These are phyloP conservation scores for Seira ritae DNA, from an alignment of 2,888 invertebrate species.

Conservation along the genomic window DNA sequence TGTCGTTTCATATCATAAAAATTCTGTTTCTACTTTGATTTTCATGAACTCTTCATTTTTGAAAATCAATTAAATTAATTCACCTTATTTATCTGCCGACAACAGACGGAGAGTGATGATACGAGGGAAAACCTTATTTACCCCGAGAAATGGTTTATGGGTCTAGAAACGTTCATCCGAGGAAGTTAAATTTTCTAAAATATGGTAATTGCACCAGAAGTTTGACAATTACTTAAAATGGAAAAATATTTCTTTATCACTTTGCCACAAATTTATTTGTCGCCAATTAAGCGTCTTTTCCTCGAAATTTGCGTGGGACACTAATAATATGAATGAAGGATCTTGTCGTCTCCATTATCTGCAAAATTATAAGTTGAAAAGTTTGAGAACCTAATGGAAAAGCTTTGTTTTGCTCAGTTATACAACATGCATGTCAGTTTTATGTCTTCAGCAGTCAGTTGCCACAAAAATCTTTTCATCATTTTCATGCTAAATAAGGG, in stretches of 20 bases:
- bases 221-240: constrained; percentile 59
- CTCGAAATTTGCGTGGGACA: neutral
- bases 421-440: neutral
- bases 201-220: constrained; percentile 37
- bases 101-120: too few relatives aligned
- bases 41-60: too few relatives aligned
- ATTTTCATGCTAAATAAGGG: neutral
- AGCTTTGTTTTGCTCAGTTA: neutral
- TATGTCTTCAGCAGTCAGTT: neutral
- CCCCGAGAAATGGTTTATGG: neutral
- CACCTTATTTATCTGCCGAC: too few relatives aligned
- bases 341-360: neutral
- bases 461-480: neutral
- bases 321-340: neutral
- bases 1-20: too few relatives aligned
- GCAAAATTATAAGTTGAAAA: neutral
- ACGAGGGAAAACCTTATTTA: too few relatives aligned
- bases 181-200: constrained; percentile 24
- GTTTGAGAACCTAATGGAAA: too few relatives aligned
- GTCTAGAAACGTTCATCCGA: neutral
- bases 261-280: neutral
- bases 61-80: too few relatives aligned
- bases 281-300: neutral
- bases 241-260: constrained; percentile 53
- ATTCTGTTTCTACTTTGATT: too few relatives aligned